These are phyloP conservation scores for Marcusenius ussheri DNA, from an alignment of 2,113 vertebrate species.

Conservation along the genomic window DNA sequence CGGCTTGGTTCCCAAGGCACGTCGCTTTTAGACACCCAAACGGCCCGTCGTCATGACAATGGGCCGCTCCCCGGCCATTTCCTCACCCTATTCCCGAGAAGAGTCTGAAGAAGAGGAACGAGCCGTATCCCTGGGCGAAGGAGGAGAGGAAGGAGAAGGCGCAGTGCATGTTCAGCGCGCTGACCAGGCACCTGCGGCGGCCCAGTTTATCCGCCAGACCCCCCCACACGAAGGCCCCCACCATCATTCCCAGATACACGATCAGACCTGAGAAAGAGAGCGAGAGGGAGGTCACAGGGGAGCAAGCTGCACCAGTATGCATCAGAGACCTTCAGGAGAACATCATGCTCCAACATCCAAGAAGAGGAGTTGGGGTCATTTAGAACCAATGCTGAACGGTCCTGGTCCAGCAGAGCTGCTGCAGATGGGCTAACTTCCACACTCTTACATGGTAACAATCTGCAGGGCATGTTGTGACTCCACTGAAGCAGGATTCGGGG, in stretches of 20 bases:
- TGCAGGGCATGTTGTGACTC: not conserved
- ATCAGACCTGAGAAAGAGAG: slow-evolving; percentile 64
- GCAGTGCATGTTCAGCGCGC: slow-evolving; percentile 79
- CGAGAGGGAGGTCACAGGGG: not conserved
- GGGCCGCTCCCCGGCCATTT: not conserved
- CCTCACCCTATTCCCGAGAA: slow-evolving; percentile 85
- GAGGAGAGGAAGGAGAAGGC: slow-evolving; percentile 83
- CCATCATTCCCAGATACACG: slow-evolving; percentile 95
- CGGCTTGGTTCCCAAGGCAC: not conserved
- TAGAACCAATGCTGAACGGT: not conserved
- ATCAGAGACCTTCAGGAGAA: not conserved
- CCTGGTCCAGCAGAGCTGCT: not conserved
- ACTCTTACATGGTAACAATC: not conserved
- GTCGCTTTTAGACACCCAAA: not conserved
- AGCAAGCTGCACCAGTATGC: not conserved
- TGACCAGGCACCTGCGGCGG: slow-evolving; percentile 74
- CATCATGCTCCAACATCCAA: not conserved
- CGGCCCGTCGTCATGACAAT: not conserved
- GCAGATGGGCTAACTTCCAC: not conserved
- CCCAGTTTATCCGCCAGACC: slow-evolving; percentile 88
- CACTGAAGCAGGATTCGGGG: not conserved
- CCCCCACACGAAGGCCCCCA: slow-evolving; percentile 82
- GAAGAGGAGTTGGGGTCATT: not conserved
- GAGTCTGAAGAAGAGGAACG: slow-evolving; percentile 93
- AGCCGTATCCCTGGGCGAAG: slow-evolving; percentile 83